Conservation (phyloP, 2,888 invertebrate species). For the Epirrhoe tristata region DNA sequence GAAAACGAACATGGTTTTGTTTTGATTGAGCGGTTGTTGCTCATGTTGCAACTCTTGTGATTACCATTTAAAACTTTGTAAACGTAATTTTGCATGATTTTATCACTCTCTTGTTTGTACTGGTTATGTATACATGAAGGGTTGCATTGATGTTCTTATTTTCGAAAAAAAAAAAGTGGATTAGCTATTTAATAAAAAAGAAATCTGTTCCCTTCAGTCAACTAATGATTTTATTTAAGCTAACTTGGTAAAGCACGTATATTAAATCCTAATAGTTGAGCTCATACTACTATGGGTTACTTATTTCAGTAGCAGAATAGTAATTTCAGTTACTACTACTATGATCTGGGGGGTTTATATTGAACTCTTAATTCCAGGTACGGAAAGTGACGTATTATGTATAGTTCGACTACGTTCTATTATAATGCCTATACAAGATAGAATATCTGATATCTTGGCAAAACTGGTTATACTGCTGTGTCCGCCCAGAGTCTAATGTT, state of each 20-base stretch:
- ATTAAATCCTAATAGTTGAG: constrained; percentile 12
- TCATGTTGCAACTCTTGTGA: no score
- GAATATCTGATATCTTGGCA: constrained; percentile 32
- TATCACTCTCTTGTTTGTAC: no score
- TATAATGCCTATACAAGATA: constrained; percentile 5
- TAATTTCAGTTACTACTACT: not conserved
- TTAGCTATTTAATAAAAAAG: not conserved
- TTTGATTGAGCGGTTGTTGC: no score
- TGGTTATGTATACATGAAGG: no score
- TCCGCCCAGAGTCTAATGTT: constrained; percentile 22
- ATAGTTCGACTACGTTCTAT: not conserved
- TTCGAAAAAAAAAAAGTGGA: no score
- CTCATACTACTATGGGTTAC: constrained; percentile 28
- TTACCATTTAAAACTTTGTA: no score
- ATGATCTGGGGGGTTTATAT: not conserved
- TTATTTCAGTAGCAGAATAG: no score
- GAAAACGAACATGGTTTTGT: no score
- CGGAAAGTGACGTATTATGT: not conserved
- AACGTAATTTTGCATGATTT: no score
- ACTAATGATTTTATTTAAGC: not conserved
- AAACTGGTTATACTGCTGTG: constrained; percentile 36
- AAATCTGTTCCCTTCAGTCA: no score
- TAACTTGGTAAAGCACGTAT: not conserved
- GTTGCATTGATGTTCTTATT: no score
- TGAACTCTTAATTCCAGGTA: no score